A percentile compares a stretch with the other conserved stretches of the same genome.
These are phyloP conservation scores for Calycopis cecrops DNA, from an alignment of 1,140 invertebrate species.

Conservation along the genomic window DNA sequence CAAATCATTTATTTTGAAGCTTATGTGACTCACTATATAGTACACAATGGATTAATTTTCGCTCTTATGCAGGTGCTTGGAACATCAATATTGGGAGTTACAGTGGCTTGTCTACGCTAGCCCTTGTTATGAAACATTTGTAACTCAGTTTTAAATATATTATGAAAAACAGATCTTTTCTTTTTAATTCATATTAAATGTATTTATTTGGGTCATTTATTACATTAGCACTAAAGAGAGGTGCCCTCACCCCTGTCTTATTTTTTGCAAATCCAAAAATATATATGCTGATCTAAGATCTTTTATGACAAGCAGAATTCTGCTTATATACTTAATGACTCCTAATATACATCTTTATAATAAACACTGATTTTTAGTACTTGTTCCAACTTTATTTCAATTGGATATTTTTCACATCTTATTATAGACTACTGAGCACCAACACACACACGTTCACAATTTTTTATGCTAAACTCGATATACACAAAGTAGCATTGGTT, in stretches of 20 bases:
- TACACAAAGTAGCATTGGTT: conserved; percentile 94
- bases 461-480: conserved; percentile 38
- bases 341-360: too few species aligned
- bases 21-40: conserved; percentile 64
- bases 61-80: conserved; percentile 50
- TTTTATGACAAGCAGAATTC: too few species aligned
- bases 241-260: too few species aligned
- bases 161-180: conserved; percentile 49
- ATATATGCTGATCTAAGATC: too few species aligned
- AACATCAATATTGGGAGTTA: conserved; percentile 53
- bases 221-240: too few species aligned
- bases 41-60: conserved; percentile 59
- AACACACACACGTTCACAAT: conserved; percentile 1
- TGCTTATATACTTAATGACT: too few species aligned
- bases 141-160: conserved; percentile 73
- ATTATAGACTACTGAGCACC: not conserved
- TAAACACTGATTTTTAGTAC: too few species aligned
- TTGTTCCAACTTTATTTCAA: not conserved
- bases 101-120: conserved; percentile 41
- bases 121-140: conserved; percentile 66
- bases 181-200: conserved; percentile 15
- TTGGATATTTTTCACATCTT: not conserved
- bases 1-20: conserved; percentile 67
- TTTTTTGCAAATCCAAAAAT: too few species aligned
- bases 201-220: too few species aligned